Conservation (phyloP, 2,797 vertebrate species). For the Rhyacichthys aspro region DNA sequence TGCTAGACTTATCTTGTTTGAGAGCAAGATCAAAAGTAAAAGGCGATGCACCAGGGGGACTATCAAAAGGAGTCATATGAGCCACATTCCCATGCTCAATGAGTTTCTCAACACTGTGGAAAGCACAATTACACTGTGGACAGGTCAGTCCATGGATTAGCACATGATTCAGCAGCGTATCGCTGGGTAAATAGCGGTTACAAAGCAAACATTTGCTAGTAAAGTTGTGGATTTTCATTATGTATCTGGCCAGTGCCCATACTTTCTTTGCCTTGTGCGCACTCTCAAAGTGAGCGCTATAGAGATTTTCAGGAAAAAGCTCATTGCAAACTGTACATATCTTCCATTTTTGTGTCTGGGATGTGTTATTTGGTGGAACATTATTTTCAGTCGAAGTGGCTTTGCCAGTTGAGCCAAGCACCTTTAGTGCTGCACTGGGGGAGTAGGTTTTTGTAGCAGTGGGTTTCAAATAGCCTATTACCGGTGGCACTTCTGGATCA, state of each 20-base stretch:
- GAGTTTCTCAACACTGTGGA: conserved; percentile 96
- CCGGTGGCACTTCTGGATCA: conserved; percentile 86
- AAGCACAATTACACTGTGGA: conserved; percentile 93
- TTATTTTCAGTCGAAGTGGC: conserved; percentile 75
- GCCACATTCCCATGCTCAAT: conserved; percentile 90
- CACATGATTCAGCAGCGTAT: conserved; percentile 97
- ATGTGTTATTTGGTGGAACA: conserved; percentile 75
- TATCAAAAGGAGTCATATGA: conserved; percentile 81
- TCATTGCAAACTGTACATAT: conserved; percentile 99
- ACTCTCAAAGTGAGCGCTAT: conserved; percentile 96
- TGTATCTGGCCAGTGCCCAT: conserved; percentile 96
- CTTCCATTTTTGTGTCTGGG: conserved; percentile 98
- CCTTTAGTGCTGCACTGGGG: conserved; percentile 73
- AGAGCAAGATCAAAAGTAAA: conserved; percentile 95
- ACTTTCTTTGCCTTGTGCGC: conserved; percentile 98
- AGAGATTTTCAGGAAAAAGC: conserved; percentile 96
- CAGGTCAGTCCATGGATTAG: conserved; percentile 96
- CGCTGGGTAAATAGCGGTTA: conserved; percentile 96
- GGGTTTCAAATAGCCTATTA: conserved; percentile 90
- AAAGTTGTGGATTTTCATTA: conserved; percentile 99
- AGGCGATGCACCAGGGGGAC: conserved; percentile 89
- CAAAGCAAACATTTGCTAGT: conserved; percentile 99
- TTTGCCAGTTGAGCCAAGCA: conserved; percentile 80
- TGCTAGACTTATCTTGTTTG: conserved; percentile 92
- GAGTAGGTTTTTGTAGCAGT: conserved; percentile 81